Base-by-base conservation (phyloP, 2,113 vertebrate genomes). In the Gorsachius goisagi region DNA sequence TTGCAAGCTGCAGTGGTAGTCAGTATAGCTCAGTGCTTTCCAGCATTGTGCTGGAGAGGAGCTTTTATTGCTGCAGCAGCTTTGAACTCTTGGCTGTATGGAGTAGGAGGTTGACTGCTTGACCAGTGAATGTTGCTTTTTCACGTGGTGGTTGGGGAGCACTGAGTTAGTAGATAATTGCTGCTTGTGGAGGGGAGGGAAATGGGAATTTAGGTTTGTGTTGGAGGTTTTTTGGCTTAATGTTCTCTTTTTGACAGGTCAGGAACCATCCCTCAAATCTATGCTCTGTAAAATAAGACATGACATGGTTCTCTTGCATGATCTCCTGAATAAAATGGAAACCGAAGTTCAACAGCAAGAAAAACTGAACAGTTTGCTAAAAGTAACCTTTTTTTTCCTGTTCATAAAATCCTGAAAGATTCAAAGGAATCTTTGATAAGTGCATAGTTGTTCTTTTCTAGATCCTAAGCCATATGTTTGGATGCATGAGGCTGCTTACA, bases 311-410 rank as follows among this genome's bases (percentile, higher is more conserved):
- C 9, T 52, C 17, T 11, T 98, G 67, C 88, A 96, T 30, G 78
- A 88, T 5, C 89, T 98, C 55, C 90, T 98, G 35, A 85, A 97
- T 80, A 39, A 97, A 75, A 60, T 98, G 93, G 98, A 98, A 83
- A 11, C 9, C 1, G 96, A 97, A 89, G 59, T 97, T 89, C 67
- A 97, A 11, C 33, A 93, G 73, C 97, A 97, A 85, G 96, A 97
- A 85, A 88, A 94, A 32, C 64, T 85, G 24, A 96, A 64, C 13
- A 27, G 14, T 72, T 72, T 73, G 5, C 96, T 98, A 9, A 96
- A 98, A 95, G 98, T 98, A 98, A 94, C 81, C 2, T 21, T 84
- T 83, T 85, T 68, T 55, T 83, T 76, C 5, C 13, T 23, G 2
- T 41, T 89, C 7, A 4, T 88, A 59, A 79, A 56, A 49, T 35